Percentiles rank a stretch among this genome's conserved stretches.
phyloP scores from a whole-genome alignment of 2,888 invertebrate genomes.

The Agrotis ipsilon region DNA sequence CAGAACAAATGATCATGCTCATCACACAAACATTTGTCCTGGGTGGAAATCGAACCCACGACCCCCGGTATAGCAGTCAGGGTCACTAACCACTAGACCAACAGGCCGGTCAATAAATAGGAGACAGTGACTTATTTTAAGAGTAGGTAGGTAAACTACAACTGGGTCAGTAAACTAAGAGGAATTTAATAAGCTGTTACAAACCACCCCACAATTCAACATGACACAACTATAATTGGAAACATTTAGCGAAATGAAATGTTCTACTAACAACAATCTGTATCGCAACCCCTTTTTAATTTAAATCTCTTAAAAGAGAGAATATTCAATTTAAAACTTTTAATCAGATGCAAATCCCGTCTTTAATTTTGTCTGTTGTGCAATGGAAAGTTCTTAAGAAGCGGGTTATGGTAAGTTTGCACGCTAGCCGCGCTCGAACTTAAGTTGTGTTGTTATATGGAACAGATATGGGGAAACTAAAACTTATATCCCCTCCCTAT shows the following conservation, averaged over 20 bases:
- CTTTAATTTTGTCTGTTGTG: constrained; percentile 62
- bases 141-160: background rate
- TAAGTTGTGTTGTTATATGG: constrained; percentile 13
- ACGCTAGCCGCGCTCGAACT: constrained; percentile 13
- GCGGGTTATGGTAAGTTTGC: constrained; percentile 48
- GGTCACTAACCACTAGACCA: too few relatives aligned
- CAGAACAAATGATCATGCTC: too few relatives aligned
- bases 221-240: constrained; percentile 30
- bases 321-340: constrained; percentile 72
- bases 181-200: background rate
- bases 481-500: too few relatives aligned
- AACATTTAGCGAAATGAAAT: constrained; percentile 43
- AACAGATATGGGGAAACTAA: constrained; percentile 8
- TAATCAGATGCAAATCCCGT: constrained; percentile 71
- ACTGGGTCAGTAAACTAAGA: background rate
- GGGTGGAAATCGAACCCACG: too few relatives aligned
- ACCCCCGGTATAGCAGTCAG: too few relatives aligned
- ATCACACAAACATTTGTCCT: too few relatives aligned
- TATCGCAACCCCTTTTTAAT: constrained; percentile 52
- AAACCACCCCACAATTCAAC: constrained; percentile 5
- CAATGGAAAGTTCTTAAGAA: constrained; percentile 46
- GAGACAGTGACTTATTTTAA: background rate
- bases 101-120: too few relatives aligned
- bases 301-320: constrained; percentile 54
- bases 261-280: constrained; percentile 46